Evolutionary conservation across 2,113 vertebrate genomes (phyloP).

Genomic region (Aspiorhynchus laticeps): DNA sequence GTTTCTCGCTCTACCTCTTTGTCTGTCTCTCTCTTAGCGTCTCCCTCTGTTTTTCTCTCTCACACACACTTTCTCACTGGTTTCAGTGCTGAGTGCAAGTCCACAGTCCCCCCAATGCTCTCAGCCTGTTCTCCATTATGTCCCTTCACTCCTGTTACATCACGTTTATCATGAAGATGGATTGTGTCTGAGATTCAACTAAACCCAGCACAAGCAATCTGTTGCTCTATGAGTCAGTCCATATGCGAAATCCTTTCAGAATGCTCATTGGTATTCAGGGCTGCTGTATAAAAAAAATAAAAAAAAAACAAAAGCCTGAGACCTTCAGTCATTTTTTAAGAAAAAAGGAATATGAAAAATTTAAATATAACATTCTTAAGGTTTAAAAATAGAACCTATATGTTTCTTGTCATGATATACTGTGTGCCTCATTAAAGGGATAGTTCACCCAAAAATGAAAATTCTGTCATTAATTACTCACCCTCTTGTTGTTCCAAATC

Average conservation of each 20-base stretch:
- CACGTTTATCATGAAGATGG: slow-evolving; percentile 25
- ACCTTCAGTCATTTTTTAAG: neutral
- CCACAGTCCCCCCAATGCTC: slow-evolving; percentile 24
- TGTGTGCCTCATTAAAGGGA: neutral
- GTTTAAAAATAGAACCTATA: neutral
- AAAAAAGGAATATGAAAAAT: neutral
- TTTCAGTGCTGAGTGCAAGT: neutral
- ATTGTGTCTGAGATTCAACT: slow-evolving; percentile 4
- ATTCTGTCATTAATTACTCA: neutral
- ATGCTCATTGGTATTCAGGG: neutral
- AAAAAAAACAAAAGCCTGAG: neutral
- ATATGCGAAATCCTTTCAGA: neutral
- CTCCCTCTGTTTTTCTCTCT: slow-evolving; percentile 14
- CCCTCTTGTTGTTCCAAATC: neutral
- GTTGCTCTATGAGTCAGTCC: slow-evolving; percentile 21
- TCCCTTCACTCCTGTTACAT: slow-evolving; percentile 20
- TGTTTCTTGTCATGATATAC: neutral
- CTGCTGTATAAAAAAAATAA: neutral
- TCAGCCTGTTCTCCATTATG: slow-evolving; percentile 9
- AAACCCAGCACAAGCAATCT: slow-evolving; percentile 19
- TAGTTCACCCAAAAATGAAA: neutral
- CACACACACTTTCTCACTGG: neutral
- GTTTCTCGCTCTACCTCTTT: slow-evolving; percentile 21
- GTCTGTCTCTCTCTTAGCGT: slow-evolving; percentile 42
- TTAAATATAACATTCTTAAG: neutral